These are phyloP conservation scores for Conchocele bisecta DNA, from an alignment of 2,888 invertebrate species.

Conservation along the genomic window DNA sequence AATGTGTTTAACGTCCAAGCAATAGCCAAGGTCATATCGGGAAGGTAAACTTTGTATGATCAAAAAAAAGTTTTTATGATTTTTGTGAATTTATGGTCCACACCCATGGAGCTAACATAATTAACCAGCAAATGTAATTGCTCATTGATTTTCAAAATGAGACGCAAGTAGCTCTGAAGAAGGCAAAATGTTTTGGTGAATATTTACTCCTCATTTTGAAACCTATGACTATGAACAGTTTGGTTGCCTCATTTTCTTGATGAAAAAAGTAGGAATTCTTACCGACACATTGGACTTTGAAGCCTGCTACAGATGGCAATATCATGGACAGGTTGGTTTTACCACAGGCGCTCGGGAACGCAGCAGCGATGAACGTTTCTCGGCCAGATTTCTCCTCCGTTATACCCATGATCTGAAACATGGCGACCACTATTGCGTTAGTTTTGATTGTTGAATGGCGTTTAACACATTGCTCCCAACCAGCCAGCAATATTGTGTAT, in stretches of 20 bases:
- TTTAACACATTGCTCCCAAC: too few relatives aligned
- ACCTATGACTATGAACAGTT: not conserved
- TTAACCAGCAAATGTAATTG: too few relatives aligned
- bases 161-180: too few relatives aligned
- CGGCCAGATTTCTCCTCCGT: constrained; percentile 90
- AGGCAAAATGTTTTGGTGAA: too few relatives aligned
- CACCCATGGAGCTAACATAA: too few relatives aligned
- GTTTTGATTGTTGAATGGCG: not conserved
- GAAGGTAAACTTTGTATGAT: too few relatives aligned
- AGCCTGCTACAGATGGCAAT: constrained; percentile 94
- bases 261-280: constrained; percentile 33
- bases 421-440: not conserved
- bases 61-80: too few relatives aligned
- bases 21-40: too few relatives aligned
- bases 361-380: constrained; percentile 94
- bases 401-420: constrained; percentile 92
- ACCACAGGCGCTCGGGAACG: constrained; percentile 99
- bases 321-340: constrained; percentile 99
- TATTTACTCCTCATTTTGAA: not conserved
- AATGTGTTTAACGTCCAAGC: too few relatives aligned
- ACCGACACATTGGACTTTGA: constrained; percentile 86
- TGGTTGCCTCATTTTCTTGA: too few relatives aligned
- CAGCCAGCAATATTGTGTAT: not conserved
- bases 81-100: too few relatives aligned
- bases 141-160: too few relatives aligned